Evolutionary conservation across 1,140 invertebrate species (phyloP), one percentile per base, ranked within the genome.

Genomic region (Drosophila seguyi): DNA sequence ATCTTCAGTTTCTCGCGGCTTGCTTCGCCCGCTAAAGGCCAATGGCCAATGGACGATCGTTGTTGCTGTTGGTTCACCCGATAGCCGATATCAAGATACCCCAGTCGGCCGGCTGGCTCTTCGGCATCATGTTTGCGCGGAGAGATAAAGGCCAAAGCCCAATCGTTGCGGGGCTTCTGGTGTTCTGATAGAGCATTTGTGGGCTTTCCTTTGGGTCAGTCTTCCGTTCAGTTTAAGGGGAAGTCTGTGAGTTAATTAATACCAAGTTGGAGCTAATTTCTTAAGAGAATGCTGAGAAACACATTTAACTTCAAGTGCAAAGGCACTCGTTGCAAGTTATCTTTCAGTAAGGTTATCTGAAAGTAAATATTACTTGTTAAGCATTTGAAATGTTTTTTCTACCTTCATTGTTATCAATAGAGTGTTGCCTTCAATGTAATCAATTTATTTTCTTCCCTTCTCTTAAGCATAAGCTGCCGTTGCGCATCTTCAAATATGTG

Each of bases 11-110:
- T 66, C 27, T 31, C 59, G 38, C 58, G 16, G 60, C 53, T 75
- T 44, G 34, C 48, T 41, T 39, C 41, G 59, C 31, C 20, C n/a
- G 44, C 45, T 38, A 76, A 67, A 78, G 75, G 75, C 74, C 74
- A 78, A 78, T 50, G 75, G 25, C 74, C 75, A 78, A 78, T 56
- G 75, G n/a, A 78, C 74, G 75, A 78, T 78, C 74, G 61, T 41
- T 57, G 68, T n/a, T n/a, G 41, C 57, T 63, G 34, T 55, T 57
- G 63, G 27, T 62, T 57, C 52, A 53, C 53, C 60, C 75, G 63
- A 78, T 78, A 56, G 57, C 42, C 56, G 74, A 69, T 78, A 78
- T 68, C 50, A 44, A 48, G 14, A 31, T 58, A 41, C 50, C 50
- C 38, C 34, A 63, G 38, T 14, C 20, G 20, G 36, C 25, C 29